Evolutionary conservation across 2,888 invertebrate genomes (phyloP), one percentile per base, ranked within the genome.

Genomic region (Papilio elwesi): DNA sequence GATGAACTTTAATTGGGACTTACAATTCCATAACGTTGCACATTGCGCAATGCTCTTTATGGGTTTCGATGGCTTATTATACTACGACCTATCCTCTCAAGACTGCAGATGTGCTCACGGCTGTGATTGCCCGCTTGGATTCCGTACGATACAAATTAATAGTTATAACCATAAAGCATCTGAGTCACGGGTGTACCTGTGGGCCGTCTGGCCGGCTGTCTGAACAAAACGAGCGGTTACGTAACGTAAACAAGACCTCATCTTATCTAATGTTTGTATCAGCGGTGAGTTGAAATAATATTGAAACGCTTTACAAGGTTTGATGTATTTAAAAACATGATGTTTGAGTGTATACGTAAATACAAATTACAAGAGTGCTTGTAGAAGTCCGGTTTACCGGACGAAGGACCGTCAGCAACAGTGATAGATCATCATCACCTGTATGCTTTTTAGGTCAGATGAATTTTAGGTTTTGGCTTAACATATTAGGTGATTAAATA

Each of bases 1-100:
- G 38, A 48, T 57, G 43, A 65, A 55, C 85, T 87, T 87, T 90
- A 90, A 90, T 90, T 90, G 88, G 87, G 87, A 79, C 79, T 80
- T 79, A 81, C 81, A 84, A 78, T 77, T 79, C 77, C 79, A 82
- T 83, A 83, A 83, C 80, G 78, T 81, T 82, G 80, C 83, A 83
- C 79, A 81, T 87, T 86, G 82, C 84, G 84, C 81, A 89, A 88
- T 81, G 79, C 78, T 63, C 77, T 80, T 79, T 78, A 80, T 79
- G 74, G 72, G 78, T 80, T 81, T 80, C 78, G 77, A 82, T 78
- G 74, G 73, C 79, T 79, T 78, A 75, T 76, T 75, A 73, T 66
- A 57, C 26, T 26, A 26, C n/a, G 62, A 47, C 26, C 36, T 36
- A 70, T 26, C 26, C 51, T 67, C 70, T 70, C 66, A 70, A 73